These are phyloP conservation scores for Melolontha melolontha DNA, from an alignment of 2,888 invertebrate species.

Conservation along the genomic window DNA sequence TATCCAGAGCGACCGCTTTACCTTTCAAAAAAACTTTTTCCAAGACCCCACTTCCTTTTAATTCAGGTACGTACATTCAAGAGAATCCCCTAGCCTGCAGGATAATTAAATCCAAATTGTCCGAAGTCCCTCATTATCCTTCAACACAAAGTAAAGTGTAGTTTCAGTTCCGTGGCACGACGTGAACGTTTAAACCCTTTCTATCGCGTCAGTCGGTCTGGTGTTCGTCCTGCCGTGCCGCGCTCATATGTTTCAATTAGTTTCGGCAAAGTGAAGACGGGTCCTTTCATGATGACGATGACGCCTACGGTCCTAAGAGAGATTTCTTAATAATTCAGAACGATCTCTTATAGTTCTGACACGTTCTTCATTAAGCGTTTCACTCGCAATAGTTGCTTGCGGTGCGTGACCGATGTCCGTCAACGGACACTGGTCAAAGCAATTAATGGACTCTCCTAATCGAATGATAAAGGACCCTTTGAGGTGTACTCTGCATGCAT, in stretches of 20 bases:
- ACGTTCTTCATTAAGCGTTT: slow-evolving; percentile 21
- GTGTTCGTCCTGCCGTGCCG: slow-evolving; percentile 14
- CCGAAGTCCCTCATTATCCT: slow-evolving; percentile 44
- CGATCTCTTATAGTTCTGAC: slow-evolving; percentile 25
- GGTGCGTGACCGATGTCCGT: slow-evolving; percentile 36
- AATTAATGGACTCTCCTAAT: slow-evolving; percentile 53
- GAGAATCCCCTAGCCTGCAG: slow-evolving; percentile 18
- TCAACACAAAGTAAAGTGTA: slow-evolving; percentile 44
- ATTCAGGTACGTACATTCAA: slow-evolving; percentile 36
- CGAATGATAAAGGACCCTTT: slow-evolving; percentile 51
- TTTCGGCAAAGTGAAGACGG: slow-evolving; percentile 46
- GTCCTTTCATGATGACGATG: slow-evolving; percentile 42
- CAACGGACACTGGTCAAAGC: slow-evolving; percentile 52
- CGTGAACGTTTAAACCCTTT: slow-evolving; percentile 35
- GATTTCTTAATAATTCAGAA: slow-evolving; percentile 54
- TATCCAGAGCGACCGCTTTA: slow-evolving; percentile 12
- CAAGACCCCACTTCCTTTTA: slow-evolving; percentile 20
- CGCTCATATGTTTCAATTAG: slow-evolving; percentile 50
- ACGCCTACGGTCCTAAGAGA: slow-evolving; percentile 35
- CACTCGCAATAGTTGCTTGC: slow-evolving; percentile 15
- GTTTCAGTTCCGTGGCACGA: slow-evolving; percentile 33
- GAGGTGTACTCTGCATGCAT: slow-evolving; percentile 41
- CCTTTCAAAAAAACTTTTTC: slow-evolving; percentile 21
- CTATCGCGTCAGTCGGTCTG: slow-evolving; percentile 19
- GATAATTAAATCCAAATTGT: slow-evolving; percentile 44